Base-by-base conservation (phyloP, 2,113 vertebrate species). In the Brienomyrus brachyistius region DNA sequence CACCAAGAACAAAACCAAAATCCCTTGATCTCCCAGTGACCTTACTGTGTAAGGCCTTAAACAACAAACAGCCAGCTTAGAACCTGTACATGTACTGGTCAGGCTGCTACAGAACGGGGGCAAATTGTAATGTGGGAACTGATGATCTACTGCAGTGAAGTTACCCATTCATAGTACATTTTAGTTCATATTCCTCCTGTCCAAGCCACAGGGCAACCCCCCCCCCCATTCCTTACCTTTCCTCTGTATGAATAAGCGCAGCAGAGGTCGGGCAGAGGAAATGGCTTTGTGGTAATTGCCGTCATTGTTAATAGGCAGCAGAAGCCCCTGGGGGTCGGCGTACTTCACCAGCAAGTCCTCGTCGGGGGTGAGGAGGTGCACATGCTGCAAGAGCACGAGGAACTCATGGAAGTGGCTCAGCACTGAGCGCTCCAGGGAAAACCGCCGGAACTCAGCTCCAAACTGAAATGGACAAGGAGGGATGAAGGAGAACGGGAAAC, bases 281-380 rank as follows among this genome's bases (percentile, higher is more conserved):
- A 99, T 97, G 21, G 98, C 98, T 95, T 98, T 99, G 93, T 97
- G 96, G 52, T 99, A 99, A 93, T 99, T 99, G 93, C 99, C 98
- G 2, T 99, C 98, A 0, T 99, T 99, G 92, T 99, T 99, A 93
- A 99, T 99, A 31, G 98, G 98, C 90, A 99, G 94, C 50, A 99
- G 95, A 94, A 99, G 98, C 0, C 98, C 98, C 0, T 99, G 98
- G 91, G 99, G 91, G 62, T 99, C 98, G 0, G 97, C 97, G 35
- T 99, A 99, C 15, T 97, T 98, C 92, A 99, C 97, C 89, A 99
- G 92, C 84, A 99, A 93, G 8, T 99, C 98, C 10, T 98, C 96
- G 0, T 98, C 98, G 59, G 98, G 98, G 86, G 99, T 99, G 92
- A 98, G 98, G 92, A 98, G 98, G 92, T 99, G 98, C 23, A 99